A percentile compares a stretch with the other conserved stretches of the same genome.
Evolutionary conservation across 1,140 invertebrate genomes (phyloP).

Genomic region (Propsilocerus akamusi): DNA sequence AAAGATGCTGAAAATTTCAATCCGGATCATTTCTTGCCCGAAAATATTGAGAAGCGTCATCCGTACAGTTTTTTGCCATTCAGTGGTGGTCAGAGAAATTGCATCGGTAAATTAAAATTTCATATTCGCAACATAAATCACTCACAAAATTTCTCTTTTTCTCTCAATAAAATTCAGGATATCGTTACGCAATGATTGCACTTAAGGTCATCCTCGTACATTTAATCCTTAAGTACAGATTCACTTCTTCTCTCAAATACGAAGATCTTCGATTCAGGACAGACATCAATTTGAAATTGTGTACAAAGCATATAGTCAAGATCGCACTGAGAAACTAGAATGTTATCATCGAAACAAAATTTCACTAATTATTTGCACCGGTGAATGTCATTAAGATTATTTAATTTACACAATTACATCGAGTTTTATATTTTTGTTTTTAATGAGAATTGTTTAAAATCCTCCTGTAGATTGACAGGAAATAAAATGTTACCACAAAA

Average conservation of each 20-base stretch:
- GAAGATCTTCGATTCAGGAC: not conserved
- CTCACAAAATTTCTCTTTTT: not conserved
- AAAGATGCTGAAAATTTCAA: conserved; percentile 44
- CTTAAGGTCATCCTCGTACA: conserved; percentile 23
- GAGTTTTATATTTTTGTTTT: no score
- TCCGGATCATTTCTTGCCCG: conserved; percentile 44
- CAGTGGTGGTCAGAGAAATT: conserved; percentile 39
- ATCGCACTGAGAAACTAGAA: not conserved
- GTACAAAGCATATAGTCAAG: not conserved
- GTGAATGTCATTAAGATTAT: no score
- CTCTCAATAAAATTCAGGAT: conserved; percentile 13
- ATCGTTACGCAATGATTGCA: conserved; percentile 24
- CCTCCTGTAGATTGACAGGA: no score
- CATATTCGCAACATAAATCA: not conserved
- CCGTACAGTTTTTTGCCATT: conserved; percentile 37
- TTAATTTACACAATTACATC: no score
- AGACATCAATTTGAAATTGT: not conserved
- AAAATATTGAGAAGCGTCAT: conserved; percentile 25
- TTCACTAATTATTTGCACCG: no score
- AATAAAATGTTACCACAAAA: no score
- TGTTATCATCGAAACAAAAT: no score
- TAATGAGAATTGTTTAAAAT: no score
- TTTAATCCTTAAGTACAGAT: conserved; percentile 18
- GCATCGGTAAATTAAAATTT: conserved; percentile 27
- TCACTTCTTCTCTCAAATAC: conserved; percentile 7